Base-by-base conservation (phyloP, 2,797 vertebrate species). In the Mormyrops attenuatus region DNA sequence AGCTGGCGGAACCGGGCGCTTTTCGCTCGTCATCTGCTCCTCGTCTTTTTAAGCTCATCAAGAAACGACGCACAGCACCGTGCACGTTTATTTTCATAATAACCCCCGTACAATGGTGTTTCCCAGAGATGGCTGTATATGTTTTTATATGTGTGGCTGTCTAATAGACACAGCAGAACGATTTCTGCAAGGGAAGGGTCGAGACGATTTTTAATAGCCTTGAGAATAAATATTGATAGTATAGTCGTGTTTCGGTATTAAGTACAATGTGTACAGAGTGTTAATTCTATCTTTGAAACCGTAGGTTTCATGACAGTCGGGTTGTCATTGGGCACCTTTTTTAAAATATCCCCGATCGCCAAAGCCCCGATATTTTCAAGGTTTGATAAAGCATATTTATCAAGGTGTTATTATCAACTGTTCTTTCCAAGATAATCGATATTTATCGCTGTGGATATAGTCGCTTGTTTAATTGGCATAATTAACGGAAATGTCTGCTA, bases 51-150 rank as follows among this genome's bases (percentile, higher is more conserved):
- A 44, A 44, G 38, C 17, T 82, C 41, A 41, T 2, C 44, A 30
- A 85, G 50, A 50, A 53, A 30, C n/a, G 84, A 22, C 47, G 82
- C 82, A 85, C n/a, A 52, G 41, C 47, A 49, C 47, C 11, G 5
- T 8, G 22, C 47, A 15, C 20, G 3, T 49, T 17, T 52, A 49
- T 52, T 85, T 85, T 2, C 44, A 85, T 13, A 52, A 30, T 11
- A 60, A 77, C 80, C 88, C 88, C 80, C 22, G 44, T 44, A 38
- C 38, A 82, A 85, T 89, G 88, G 88, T 85, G 88, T 89, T 89
- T 89, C 77, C 88, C 88, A 85, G 55, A 85, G 38, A 89, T 47
- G 41, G 49, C 88, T 60, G 88, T 85, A 85, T 52, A 60, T 85
- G 30, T 89, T 89, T 89, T 47, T 34, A 84, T 84, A 49, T 47